phyloP scores from a whole-genome alignment of 2,113 vertebrate species.

The Ageneiosus marmoratus region DNA sequence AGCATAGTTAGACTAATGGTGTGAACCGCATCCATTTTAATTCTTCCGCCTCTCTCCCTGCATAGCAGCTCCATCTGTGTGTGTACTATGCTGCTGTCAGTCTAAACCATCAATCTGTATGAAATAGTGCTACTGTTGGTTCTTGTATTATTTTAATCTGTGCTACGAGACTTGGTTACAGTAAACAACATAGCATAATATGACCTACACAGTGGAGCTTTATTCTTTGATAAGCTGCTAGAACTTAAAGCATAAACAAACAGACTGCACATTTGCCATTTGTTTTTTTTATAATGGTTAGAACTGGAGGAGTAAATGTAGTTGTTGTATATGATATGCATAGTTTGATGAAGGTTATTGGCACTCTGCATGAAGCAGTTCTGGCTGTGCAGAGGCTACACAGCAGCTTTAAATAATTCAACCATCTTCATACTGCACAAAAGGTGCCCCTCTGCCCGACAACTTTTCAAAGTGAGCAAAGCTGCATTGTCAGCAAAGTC shows the following conservation, averaged over 20 bases:
- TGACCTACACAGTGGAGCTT: neutral
- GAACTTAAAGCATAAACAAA: neutral
- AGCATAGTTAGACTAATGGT: conserved; percentile 13
- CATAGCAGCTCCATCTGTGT: no score
- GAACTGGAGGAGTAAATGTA: neutral
- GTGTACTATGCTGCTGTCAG: neutral
- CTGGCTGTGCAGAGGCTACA: neutral
- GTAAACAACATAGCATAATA: neutral
- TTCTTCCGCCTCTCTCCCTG: conserved; percentile 10
- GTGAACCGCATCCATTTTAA: conserved; percentile 20
- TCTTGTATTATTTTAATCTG: neutral
- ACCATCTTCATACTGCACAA: neutral
- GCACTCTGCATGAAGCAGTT: conserved; percentile 5
- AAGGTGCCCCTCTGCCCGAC: neutral
- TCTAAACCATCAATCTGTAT: neutral
- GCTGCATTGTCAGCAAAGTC: conserved; percentile 27
- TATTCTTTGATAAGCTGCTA: neutral
- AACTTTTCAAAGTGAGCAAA: conserved; percentile 21
- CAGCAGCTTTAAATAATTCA: conserved; percentile 46
- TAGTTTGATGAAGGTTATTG: conserved; percentile 28
- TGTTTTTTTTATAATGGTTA: neutral
- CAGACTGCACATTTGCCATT: neutral
- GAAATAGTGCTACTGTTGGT: neutral
- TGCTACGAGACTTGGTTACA: neutral
- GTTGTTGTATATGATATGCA: neutral